Evolutionary conservation across 1,140 invertebrate genomes (phyloP).

Genomic region (Cotesia glomerata): DNA sequence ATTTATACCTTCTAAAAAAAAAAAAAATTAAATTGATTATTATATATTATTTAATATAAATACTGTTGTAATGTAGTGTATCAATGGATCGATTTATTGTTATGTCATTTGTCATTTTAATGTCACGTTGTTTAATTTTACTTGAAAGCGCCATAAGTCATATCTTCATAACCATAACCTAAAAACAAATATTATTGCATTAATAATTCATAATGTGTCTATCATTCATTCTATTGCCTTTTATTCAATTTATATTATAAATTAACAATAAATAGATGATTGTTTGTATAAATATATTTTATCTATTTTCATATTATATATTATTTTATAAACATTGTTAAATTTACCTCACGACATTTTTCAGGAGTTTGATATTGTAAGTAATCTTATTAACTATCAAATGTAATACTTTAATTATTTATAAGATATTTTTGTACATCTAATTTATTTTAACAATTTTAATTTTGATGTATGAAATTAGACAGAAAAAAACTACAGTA

Average conservation of each 20-base stretch:
- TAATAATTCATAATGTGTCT: constrained; percentile 12
- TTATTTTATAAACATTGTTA: no score
- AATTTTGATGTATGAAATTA: background rate
- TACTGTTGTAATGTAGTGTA: constrained; percentile 36
- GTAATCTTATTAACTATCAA: no score
- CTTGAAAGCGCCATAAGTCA: constrained; percentile 44
- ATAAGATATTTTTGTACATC: no score
- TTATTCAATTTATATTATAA: constrained; percentile 32
- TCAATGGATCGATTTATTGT: constrained; percentile 50
- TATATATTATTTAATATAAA: background rate
- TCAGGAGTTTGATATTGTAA: no score
- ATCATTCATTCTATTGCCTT: constrained; percentile 38
- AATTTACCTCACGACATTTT: no score
- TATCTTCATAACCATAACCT: constrained; percentile 41
- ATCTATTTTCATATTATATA: background rate
- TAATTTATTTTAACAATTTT: no score
- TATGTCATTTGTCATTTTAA: constrained; percentile 57
- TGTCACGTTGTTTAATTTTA: constrained; percentile 55
- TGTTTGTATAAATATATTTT: constrained; percentile 40
- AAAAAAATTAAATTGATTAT: background rate
- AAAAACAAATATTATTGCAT: constrained; percentile 35
- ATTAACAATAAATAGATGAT: constrained; percentile 46
- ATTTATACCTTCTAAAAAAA: background rate
- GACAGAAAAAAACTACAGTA: no score
- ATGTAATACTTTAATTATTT: no score